Base-by-base conservation (phyloP, 2,888 invertebrate species). In the Litoditis marina region DNA sequence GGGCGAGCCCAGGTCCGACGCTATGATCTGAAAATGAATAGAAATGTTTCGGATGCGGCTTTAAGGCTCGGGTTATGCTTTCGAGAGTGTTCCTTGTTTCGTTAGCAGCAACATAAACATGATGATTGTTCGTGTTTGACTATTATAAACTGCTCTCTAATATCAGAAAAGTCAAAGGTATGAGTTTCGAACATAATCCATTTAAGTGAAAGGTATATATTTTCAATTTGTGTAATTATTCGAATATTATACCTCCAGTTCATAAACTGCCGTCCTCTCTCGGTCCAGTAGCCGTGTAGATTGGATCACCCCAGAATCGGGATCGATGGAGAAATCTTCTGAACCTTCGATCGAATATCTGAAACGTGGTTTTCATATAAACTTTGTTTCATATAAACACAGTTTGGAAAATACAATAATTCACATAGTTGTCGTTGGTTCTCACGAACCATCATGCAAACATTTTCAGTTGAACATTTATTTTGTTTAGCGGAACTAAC, bases 211-310 rank as follows among this genome's bases (percentile, higher is more conserved):
- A n/a, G n/a, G n/a, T n/a, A n/a, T n/a, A n/a, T n/a, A n/a, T n/a
- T n/a, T n/a, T n/a, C n/a, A n/a, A n/a, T n/a, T n/a, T n/a, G n/a
- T n/a, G n/a, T n/a, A 46, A 13, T n/a, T 59, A 86, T n/a, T n/a
- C n/a, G n/a, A n/a, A n/a, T n/a, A n/a, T n/a, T n/a, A n/a, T 0
- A 92, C 94, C 66, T 89, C 89, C 56, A 96, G 84, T 71, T 90
- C 90, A 81, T 95, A 95, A 6, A 88, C 87, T 0, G 92, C 89
- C 0, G 90, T 90, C 0, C 90, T 91, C 84, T 98, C 98, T 32
- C 96, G 87, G 83, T 98, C 98, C 64, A 98, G 83, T 0, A 89
- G 88, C 82, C 92, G 91, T 66, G 91, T 90, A 0, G 93, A 94
- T 60, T 94, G 86, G 16, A 98, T 89, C 0, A 92, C 90, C 0